phyloP scores from a whole-genome alignment of 2,888 invertebrate species.

The Agapetus fuscipes region DNA sequence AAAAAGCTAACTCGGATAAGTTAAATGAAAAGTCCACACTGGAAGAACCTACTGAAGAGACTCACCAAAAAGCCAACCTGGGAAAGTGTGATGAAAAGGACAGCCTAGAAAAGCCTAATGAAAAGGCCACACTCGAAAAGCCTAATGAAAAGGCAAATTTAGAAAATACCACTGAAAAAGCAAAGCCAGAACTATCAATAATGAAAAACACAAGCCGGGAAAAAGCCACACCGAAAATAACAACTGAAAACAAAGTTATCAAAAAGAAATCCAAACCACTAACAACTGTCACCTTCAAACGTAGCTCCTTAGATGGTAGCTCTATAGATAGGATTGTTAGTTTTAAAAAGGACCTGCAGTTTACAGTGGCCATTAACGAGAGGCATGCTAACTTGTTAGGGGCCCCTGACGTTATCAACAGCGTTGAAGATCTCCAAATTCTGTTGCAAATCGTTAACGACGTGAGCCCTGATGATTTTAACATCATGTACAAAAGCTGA shows the following conservation, averaged over 20 bases:
- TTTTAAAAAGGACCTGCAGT: constrained; percentile 39
- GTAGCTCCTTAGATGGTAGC: constrained; percentile 13
- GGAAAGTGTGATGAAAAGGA: background rate
- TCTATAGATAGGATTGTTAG: constrained; percentile 29
- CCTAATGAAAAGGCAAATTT: background rate
- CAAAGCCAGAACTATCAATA: background rate
- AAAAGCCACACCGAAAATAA: no score
- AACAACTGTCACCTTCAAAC: constrained; percentile 13
- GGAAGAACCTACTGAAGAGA: background rate
- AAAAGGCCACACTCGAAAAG: background rate
- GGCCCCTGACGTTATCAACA: constrained; percentile 40
- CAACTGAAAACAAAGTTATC: background rate
- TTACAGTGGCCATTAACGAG: constrained; percentile 35
- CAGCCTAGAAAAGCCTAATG: background rate
- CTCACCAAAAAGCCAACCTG: background rate
- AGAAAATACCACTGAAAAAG: background rate
- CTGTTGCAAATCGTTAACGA: constrained; percentile 44
- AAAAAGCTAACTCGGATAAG: background rate
- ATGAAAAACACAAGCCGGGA: background rate
- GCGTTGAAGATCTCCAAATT: constrained; percentile 39
- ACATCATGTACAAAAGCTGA: constrained; percentile 28
- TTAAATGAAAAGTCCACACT: background rate
- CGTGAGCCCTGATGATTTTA: constrained; percentile 35
- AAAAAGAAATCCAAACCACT: background rate
- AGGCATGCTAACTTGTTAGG: constrained; percentile 39